Evolutionary conservation across 1,140 invertebrate genomes (phyloP).

Genomic region (Papilio dardanus): DNA sequence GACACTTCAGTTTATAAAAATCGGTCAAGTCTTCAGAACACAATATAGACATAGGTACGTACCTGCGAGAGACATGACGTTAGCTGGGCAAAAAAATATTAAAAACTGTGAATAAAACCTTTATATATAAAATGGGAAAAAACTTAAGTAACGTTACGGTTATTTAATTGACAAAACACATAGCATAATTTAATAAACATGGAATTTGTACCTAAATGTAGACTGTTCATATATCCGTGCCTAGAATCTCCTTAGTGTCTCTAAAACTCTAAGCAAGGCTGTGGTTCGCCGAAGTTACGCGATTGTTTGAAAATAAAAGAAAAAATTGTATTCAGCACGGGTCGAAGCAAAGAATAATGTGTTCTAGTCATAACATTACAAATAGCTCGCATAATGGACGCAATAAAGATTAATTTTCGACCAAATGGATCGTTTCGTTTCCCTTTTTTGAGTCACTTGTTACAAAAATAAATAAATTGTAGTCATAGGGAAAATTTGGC

Average conservation of each 20-base stretch:
- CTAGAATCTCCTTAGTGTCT: too few species aligned
- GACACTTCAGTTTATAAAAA: neutral
- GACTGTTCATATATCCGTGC: too few species aligned
- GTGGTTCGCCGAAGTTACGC: neutral
- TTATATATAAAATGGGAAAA: neutral
- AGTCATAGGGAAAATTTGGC: constrained; percentile 8
- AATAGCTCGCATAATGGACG: constrained; percentile 35
- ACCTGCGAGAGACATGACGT: neutral
- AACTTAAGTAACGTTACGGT: neutral
- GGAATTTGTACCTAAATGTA: too few species aligned
- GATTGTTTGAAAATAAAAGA: constrained; percentile 15
- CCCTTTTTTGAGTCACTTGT: constrained; percentile 31
- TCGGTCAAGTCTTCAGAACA: neutral
- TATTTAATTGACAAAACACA: too few species aligned
- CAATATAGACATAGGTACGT: neutral
- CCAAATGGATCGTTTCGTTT: constrained; percentile 25
- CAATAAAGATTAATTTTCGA: constrained; percentile 36
- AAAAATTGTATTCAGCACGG: constrained; percentile 10
- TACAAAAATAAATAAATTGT: constrained; percentile 37
- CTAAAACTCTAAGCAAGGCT: too few species aligned
- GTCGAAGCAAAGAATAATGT: constrained; percentile 25
- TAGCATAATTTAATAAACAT: too few species aligned
- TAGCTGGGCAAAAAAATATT: neutral
- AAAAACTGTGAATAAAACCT: neutral
- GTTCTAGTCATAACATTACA: constrained; percentile 29